Conservation (phyloP, 2,113 vertebrate genomes). For the Neodontobutis hainanensis region DNA sequence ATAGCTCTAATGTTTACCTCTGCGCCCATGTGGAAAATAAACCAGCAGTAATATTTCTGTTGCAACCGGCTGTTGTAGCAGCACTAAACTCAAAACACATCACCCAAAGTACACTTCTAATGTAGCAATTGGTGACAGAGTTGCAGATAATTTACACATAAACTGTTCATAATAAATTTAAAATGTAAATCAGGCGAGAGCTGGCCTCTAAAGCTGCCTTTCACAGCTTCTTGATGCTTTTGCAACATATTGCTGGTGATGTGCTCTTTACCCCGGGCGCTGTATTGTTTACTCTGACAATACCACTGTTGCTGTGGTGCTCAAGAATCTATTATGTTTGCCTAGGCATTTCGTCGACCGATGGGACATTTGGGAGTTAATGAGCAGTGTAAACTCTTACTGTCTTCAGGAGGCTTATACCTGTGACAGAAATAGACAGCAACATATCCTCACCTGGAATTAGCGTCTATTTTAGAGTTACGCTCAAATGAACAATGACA, state of each 20-base stretch:
- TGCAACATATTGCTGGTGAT: conserved; percentile 35
- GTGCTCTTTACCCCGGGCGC: conserved; percentile 20
- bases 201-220: conserved; percentile 10
- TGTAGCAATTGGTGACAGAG: conserved; percentile 10
- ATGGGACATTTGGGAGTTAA: conserved; percentile 20
- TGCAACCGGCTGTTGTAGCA: conserved; percentile 10
- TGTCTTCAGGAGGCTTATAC: background rate
- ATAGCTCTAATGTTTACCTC: background rate
- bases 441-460: background rate
- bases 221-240: conserved; percentile 18
- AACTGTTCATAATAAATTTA: conserved; percentile 39
- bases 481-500: background rate
- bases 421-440: background rate
- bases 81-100: conserved; percentile 18
- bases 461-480: background rate
- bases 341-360: conserved; percentile 9
- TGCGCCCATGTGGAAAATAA: conserved; percentile 16
- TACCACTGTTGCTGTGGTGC: conserved; percentile 6
- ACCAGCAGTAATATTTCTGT: conserved; percentile 11
- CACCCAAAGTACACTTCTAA: background rate
- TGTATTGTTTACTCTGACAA: conserved; percentile 36
- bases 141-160: conserved; percentile 16
- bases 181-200: conserved; percentile 36
- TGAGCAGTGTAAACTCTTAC: conserved; percentile 21
- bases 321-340: conserved; percentile 10